Evolutionary conservation across 2,888 invertebrate genomes (phyloP).

Genomic region (Zaprionus bogoriensis): DNA sequence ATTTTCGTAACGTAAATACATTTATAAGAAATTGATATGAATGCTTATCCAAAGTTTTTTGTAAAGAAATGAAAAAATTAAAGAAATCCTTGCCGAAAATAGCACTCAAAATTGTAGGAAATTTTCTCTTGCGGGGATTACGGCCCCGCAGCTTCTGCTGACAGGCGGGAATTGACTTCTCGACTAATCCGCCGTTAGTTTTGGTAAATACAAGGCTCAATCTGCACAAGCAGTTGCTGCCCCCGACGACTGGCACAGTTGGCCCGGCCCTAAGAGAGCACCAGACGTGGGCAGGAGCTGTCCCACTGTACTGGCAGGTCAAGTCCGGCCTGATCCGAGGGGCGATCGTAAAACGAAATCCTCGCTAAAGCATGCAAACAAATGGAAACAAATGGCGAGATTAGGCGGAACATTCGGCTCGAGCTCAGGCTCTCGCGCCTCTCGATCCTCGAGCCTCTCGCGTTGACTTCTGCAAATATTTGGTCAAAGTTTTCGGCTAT

Average conservation of each 20-base stretch:
- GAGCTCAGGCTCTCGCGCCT: not conserved
- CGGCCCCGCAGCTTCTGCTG: not conserved
- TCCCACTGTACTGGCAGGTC: too few relatives aligned
- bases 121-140: not conserved
- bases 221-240: constrained; percentile 42
- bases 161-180: constrained; percentile 63
- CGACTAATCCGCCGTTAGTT: constrained; percentile 60
- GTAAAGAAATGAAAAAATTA: not conserved
- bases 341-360: constrained; percentile 65
- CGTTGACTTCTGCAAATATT: constrained; percentile 81
- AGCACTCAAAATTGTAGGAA: not conserved
- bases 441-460: constrained; percentile 15
- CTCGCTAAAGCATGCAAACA: constrained; percentile 76
- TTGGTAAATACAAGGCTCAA: constrained; percentile 62
- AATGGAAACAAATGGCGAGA: constrained; percentile 63
- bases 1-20: too few relatives aligned
- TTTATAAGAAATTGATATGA: too few relatives aligned
- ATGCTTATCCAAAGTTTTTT: too few relatives aligned
- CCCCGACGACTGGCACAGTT: constrained; percentile 13
- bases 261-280: not conserved
- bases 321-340: too few relatives aligned
- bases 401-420: constrained; percentile 58
- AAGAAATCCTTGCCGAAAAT: not conserved
- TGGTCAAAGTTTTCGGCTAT: constrained; percentile 65
- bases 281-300: constrained; percentile 13